Conservation (phyloP, 2,113 vertebrate species). For the Mirza zaza region DNA sequence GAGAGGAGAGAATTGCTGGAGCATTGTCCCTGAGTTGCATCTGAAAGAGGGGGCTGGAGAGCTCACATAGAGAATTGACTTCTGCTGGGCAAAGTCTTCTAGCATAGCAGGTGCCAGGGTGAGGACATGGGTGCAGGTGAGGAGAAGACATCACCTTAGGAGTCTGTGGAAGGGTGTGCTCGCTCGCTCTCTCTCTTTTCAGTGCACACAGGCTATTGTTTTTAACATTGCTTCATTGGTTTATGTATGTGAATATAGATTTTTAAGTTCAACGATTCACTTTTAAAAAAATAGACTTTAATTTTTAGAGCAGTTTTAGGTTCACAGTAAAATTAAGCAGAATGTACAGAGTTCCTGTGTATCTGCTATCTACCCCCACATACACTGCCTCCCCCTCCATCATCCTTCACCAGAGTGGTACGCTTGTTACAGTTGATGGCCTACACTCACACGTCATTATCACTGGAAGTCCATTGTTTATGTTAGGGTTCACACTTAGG, state of each 20-base stretch:
- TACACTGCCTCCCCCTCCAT: rapidly evolving
- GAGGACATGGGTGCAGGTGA: neutral
- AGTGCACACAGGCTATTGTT: neutral
- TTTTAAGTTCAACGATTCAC: neutral
- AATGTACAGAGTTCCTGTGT: too few species aligned
- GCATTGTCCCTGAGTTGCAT: neutral
- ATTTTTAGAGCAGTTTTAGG: neutral
- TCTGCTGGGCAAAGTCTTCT: neutral
- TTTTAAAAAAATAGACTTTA: neutral
- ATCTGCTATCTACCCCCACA: too few species aligned
- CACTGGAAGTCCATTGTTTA: too few species aligned
- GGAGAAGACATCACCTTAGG: neutral
- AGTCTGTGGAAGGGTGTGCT: neutral
- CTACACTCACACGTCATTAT: neutral
- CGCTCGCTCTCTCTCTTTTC: neutral
- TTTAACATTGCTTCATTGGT: neutral
- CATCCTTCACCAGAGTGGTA: neutral
- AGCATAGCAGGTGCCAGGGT: rapidly evolving
- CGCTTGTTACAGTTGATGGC: neutral
- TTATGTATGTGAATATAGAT: neutral
- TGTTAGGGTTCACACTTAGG: neutral
- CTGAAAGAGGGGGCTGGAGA: rapidly evolving
- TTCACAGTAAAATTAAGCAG: neutral
- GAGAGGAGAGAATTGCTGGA: neutral
- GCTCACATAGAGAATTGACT: rapidly evolving